Conservation (phyloP, 2,113 vertebrate species). For the Narcine bancroftii region DNA sequence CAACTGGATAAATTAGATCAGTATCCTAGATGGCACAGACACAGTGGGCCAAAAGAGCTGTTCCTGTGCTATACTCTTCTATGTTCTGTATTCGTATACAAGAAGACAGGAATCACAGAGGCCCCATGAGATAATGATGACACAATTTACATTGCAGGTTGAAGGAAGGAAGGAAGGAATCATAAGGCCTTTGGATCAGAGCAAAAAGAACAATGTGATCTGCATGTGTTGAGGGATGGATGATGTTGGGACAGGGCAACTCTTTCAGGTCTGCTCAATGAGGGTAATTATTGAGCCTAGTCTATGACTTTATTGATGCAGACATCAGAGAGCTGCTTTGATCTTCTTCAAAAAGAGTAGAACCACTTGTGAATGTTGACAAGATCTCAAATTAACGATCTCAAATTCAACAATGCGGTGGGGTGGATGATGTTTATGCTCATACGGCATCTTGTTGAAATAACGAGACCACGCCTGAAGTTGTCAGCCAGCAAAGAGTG, state of each 20-base stretch:
- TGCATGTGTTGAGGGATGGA: not conserved
- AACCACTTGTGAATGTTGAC: not conserved
- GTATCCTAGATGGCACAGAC: no score
- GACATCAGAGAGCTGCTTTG: no score
- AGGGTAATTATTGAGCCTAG: not conserved
- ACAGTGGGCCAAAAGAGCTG: no score
- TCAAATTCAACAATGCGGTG: no score
- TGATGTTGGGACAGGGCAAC: not conserved
- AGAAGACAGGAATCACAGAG: not conserved
- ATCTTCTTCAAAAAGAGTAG: not conserved
- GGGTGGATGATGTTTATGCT: no score
- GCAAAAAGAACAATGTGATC: not conserved
- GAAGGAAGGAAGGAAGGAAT: not conserved
- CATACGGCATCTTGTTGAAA: no score
- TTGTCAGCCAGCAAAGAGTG: no score
- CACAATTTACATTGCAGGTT: not conserved
- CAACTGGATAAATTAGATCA: no score
- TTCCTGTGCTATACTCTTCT: no score
- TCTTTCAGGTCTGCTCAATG: not conserved
- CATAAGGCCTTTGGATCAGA: not conserved
- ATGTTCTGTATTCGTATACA: no score
- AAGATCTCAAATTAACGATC: not conserved
- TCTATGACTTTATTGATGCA: no score
- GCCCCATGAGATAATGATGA: not conserved
- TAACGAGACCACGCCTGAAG: no score